These are phyloP conservation scores for Eurystomus glaucurus DNA, from an alignment of 2,797 vertebrate genomes.

Conservation along the genomic window DNA sequence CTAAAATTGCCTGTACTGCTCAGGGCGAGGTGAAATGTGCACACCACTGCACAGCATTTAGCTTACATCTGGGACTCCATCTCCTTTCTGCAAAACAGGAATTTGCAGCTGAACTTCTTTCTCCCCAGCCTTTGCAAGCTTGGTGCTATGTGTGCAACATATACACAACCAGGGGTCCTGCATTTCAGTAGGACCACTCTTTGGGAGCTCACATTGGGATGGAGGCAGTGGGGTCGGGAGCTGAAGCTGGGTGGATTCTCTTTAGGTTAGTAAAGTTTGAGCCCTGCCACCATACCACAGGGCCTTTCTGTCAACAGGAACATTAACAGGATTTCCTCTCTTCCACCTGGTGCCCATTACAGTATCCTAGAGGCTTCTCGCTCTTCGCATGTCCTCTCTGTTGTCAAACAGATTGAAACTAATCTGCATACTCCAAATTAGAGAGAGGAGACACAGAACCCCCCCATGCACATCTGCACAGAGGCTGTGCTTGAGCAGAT, in stretches of 20 bases:
- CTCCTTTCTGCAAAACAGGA: neutral
- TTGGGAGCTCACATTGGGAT: fast-evolving
- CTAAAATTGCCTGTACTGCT: neutral
- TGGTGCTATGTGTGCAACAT: fast-evolving
- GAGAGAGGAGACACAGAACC: neutral
- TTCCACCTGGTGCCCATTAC: neutral
- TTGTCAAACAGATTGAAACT: neutral
- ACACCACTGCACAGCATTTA: fast-evolving
- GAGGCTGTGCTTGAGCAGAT: neutral
- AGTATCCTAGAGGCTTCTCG: neutral
- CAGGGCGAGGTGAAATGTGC: fast-evolving
- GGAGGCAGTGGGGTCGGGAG: neutral
- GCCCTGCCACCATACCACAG: fast-evolving
- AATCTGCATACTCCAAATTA: fast-evolving
- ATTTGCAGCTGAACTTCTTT: neutral
- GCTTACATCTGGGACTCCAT: neutral
- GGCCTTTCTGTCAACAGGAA: neutral
- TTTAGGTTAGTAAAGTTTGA: neutral
- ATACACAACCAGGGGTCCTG: neutral
- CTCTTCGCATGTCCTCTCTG: neutral
- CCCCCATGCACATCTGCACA: fast-evolving
- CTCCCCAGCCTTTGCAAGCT: neutral
- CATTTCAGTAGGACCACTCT: fast-evolving
- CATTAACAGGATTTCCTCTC: neutral
- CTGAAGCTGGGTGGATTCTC: neutral